Percentiles rank a stretch among this genome's conserved stretches.
Conservation (phyloP, 23 tunicate genomes). For the Aplidium turbinatum region DNA sequence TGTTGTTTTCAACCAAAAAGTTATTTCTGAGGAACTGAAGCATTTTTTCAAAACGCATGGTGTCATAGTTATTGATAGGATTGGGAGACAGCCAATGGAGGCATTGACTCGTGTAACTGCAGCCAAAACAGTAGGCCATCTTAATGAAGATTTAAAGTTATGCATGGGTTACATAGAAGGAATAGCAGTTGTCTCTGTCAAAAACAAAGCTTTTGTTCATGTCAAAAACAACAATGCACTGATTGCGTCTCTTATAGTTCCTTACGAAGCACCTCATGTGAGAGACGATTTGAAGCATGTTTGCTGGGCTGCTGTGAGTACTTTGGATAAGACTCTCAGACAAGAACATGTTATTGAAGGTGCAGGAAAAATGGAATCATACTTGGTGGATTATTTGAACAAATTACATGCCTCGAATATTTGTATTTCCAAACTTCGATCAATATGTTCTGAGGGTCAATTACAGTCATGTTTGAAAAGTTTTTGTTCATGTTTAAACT, state of each 20-base stretch:
- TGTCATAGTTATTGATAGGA: conserved; percentile 38
- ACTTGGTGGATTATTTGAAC: background rate
- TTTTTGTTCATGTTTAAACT: conserved; percentile 19
- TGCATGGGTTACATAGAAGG: conserved; percentile 14
- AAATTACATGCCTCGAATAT: background rate
- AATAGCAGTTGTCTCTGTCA: conserved; percentile 1
- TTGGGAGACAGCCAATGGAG: conserved; percentile 26
- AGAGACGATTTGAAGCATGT: conserved; percentile 29
- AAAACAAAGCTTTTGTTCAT: conserved; percentile 16
- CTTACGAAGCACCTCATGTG: background rate
- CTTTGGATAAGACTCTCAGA: conserved; percentile 14
- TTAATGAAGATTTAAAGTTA: conserved; percentile 5
- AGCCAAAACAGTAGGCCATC: conserved; percentile 7
- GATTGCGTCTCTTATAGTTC: background rate
- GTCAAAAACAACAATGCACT: background rate
- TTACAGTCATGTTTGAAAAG: conserved; percentile 10
- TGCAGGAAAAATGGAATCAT: conserved; percentile 16
- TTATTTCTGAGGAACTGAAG: conserved; percentile 31
- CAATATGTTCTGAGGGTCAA: conserved; percentile 34
- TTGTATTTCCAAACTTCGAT: too few species aligned
- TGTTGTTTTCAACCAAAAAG: conserved; percentile 44
- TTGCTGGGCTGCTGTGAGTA: conserved; percentile 11
- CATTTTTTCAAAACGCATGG: background rate
- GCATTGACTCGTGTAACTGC: conserved; percentile 1
- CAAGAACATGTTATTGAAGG: conserved; percentile 18